These are phyloP conservation scores for Rapana venosa DNA, from an alignment of 2,888 invertebrate species.

Conservation along the genomic window DNA sequence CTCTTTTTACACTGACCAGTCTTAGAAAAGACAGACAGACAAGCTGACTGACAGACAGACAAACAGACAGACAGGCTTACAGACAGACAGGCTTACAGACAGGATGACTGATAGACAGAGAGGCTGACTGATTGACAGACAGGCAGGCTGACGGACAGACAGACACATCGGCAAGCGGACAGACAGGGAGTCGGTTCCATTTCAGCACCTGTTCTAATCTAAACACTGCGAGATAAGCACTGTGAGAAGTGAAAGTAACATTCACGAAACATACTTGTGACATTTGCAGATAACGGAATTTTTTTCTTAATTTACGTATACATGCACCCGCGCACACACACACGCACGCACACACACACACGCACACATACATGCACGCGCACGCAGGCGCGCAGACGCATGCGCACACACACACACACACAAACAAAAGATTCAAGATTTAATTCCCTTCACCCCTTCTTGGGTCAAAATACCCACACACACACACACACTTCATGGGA, in stretches of 20 bases:
- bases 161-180: neutral
- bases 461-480: neutral
- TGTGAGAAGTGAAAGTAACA: too few species aligned
- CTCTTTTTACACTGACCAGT: neutral
- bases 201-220: too few species aligned
- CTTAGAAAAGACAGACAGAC: neutral
- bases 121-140: neutral
- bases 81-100: neutral
- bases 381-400: neutral
- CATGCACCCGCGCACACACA: neutral
- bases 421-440: too few species aligned
- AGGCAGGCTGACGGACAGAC: neutral
- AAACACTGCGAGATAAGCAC: too few species aligned
- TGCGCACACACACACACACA: neutral
- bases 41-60: neutral
- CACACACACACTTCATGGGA: neutral
- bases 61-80: neutral
- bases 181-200: neutral
- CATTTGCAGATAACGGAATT: too few species aligned
- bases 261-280: too few species aligned
- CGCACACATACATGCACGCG: neutral
- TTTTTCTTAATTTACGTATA: too few species aligned
- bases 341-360: neutral
- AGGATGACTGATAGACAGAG: neutral
- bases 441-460: too few species aligned